phyloP scores from a whole-genome alignment of 2,797 vertebrate species.

The Poeciliopsis gracilis region DNA sequence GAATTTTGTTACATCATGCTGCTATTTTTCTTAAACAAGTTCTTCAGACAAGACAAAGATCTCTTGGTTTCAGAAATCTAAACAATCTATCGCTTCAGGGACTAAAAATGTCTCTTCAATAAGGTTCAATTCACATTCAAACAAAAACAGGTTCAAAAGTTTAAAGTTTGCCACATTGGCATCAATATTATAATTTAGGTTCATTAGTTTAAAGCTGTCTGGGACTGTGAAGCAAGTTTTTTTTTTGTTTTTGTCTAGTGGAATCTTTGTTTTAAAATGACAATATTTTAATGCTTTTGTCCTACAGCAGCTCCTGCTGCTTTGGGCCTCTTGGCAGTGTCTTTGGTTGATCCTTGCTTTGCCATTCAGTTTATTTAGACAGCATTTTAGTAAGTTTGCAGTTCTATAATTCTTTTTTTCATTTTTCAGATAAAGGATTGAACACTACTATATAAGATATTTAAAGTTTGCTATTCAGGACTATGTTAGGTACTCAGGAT shows the following conservation, averaged over 20 bases:
- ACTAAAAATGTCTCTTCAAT: background rate
- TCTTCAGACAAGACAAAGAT: background rate
- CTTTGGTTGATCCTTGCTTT: no score
- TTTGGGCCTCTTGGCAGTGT: background rate
- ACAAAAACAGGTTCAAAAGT: background rate
- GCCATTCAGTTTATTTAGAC: background rate
- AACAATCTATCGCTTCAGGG: background rate
- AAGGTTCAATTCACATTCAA: background rate
- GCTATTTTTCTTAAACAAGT: background rate
- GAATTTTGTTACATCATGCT: background rate
- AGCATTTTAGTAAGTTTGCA: background rate
- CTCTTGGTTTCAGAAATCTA: background rate
- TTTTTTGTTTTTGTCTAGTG: background rate
- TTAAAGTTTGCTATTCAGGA: background rate
- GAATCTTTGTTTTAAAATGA: background rate
- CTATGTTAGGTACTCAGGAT: no score
- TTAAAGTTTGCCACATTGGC: background rate
- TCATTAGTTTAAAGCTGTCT: background rate
- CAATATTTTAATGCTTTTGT: background rate
- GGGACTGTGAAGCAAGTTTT: background rate
- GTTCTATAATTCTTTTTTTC: background rate
- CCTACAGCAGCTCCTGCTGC: background rate
- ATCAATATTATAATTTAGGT: background rate
- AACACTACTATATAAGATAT: background rate
- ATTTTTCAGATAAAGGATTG: background rate